Conservation (phyloP, 2,113 vertebrate species). For the Capreolus pygargus region DNA sequence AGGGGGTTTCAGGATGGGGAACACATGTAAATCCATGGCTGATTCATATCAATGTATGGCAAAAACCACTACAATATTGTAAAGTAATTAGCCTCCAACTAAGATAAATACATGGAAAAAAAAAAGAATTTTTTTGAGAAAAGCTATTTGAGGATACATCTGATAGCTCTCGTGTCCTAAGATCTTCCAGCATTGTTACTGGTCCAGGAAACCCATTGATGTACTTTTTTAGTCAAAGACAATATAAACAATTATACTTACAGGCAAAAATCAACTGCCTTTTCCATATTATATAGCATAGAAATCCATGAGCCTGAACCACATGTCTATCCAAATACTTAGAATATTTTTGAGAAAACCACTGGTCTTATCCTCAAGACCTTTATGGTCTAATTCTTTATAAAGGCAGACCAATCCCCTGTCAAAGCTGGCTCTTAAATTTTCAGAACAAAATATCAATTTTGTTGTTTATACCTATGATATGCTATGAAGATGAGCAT, state of each 20-base stretch:
- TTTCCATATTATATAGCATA: not conserved
- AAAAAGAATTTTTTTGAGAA: not conserved
- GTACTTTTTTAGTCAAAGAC: not conserved
- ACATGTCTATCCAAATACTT: not conserved
- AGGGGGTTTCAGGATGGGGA: too few relatives aligned
- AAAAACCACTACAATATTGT: too few relatives aligned
- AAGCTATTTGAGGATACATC: not conserved
- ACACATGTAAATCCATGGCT: too few relatives aligned
- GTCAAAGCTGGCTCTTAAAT: not conserved
- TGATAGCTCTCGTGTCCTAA: not conserved
- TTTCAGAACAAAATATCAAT: slow-evolving; percentile 10
- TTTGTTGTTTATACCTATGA: not conserved
- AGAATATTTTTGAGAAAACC: not conserved
- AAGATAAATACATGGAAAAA: too few relatives aligned
- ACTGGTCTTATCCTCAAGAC: not conserved
- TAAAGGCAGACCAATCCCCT: not conserved
- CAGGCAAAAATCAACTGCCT: not conserved
- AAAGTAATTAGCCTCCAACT: too few relatives aligned
- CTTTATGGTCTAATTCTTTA: not conserved
- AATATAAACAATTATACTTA: not conserved
- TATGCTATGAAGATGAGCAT: not conserved
- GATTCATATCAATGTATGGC: too few relatives aligned
- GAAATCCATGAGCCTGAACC: not conserved
- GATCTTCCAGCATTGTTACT: not conserved
- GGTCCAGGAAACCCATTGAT: not conserved